phyloP scores from a whole-genome alignment of 2,888 invertebrate species.

The Leucozona laternaria region DNA sequence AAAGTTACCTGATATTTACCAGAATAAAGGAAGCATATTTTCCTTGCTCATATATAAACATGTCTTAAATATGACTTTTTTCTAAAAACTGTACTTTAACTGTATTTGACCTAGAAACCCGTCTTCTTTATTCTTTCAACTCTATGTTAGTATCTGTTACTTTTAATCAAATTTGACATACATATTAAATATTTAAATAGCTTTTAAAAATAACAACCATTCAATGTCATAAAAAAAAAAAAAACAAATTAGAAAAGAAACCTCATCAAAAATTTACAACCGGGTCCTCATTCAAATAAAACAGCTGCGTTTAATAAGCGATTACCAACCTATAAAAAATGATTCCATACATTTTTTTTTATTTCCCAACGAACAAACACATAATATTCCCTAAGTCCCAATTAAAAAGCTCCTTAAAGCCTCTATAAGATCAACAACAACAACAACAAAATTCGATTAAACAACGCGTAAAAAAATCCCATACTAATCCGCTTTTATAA shows the following conservation, averaged over 20 bases:
- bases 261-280: not conserved
- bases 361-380: not conserved
- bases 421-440: constrained; percentile 29
- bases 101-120: too few relatives aligned
- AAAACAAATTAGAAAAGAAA: too few relatives aligned
- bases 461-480: constrained; percentile 50
- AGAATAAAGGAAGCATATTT: too few relatives aligned
- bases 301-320: constrained; percentile 1
- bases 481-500: constrained; percentile 44
- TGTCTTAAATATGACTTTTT: too few relatives aligned
- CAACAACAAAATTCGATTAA: constrained; percentile 11
- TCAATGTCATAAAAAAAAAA: not conserved
- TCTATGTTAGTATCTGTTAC: not conserved
- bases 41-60: too few relatives aligned
- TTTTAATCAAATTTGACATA: not conserved
- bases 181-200: not conserved
- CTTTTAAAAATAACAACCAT: not conserved
- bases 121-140: too few relatives aligned
- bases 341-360: not conserved
- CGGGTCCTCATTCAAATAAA: not conserved
- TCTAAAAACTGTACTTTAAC: too few relatives aligned
- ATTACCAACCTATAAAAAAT: constrained; percentile 29
- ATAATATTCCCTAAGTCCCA: constrained; percentile 18
- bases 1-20: too few relatives aligned
- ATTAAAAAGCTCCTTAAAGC: constrained; percentile 17